A percentile compares a stretch with the other conserved stretches of the same genome.
These are phyloP conservation scores for Pentalonia nigronervosa DNA, from an alignment of 1,140 invertebrate species.

Conservation along the genomic window DNA sequence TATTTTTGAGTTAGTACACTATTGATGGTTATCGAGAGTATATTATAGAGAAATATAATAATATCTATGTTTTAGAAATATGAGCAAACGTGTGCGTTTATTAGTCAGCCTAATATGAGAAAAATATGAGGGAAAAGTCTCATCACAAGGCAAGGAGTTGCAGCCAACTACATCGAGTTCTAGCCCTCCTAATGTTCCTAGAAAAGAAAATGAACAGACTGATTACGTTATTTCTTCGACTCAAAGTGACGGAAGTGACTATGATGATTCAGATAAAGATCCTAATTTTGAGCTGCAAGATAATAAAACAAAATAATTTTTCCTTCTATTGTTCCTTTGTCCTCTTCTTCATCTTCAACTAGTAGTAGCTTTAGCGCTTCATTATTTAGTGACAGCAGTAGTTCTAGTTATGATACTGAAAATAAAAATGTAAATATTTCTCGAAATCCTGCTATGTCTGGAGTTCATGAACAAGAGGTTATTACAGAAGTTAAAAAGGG, in stretches of 20 bases:
- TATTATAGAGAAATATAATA: not conserved
- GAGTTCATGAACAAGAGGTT: conserved; percentile 17
- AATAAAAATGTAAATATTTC: conserved; percentile 35
- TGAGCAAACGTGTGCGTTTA: conserved; percentile 35
- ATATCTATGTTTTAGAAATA: conserved; percentile 41
- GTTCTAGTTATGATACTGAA: conserved; percentile 30
- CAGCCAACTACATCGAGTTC: conserved; percentile 17
- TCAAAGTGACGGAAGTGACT: conserved; percentile 36
- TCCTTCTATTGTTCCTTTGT: not conserved
- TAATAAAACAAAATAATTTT: conserved; percentile 27
- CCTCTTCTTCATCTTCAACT: conserved; percentile 33
- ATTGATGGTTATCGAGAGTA: conserved; percentile 10
- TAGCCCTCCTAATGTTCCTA: not conserved
- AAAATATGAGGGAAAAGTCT: conserved; percentile 12
- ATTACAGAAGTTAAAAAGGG: conserved; percentile 5
- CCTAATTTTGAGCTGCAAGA: not conserved
- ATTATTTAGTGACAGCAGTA: not conserved
- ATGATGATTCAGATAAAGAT: conserved; percentile 40
- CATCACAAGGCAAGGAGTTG: not conserved
- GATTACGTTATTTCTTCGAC: conserved; percentile 36
- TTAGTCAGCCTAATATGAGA: conserved; percentile 18
- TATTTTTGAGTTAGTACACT: conserved; percentile 34
- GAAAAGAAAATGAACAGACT: conserved; percentile 12
- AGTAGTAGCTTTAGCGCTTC: conserved; percentile 8
- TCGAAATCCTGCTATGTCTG: not conserved